These are phyloP conservation scores for Sphaeridia pumilis DNA, from an alignment of 2,888 invertebrate genomes.

Conservation along the genomic window DNA sequence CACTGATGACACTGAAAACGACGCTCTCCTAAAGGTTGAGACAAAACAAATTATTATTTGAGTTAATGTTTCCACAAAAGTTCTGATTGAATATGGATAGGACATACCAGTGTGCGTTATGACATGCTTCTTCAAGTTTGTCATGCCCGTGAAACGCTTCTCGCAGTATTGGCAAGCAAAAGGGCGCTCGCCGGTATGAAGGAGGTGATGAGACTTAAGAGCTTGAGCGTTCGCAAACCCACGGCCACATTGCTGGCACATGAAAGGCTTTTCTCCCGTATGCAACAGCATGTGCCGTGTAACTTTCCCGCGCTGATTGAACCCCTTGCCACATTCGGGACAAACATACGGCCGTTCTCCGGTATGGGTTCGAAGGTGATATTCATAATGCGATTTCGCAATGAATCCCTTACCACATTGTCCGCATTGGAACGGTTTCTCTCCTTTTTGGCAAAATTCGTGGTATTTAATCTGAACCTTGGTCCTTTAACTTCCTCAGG, in stretches of 20 bases:
- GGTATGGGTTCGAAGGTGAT: constrained; percentile 57
- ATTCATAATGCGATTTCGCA: constrained; percentile 57
- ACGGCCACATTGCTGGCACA: constrained; percentile 51
- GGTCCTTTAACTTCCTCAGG: constrained; percentile 54
- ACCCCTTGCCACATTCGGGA: constrained; percentile 53
- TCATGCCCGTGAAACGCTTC: constrained; percentile 51
- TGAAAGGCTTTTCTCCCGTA: constrained; percentile 46
- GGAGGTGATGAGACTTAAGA: constrained; percentile 27
- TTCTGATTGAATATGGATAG: too few relatives aligned
- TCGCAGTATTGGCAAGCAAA: constrained; percentile 46
- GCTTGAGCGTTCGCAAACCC: constrained; percentile 46
- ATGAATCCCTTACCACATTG: constrained; percentile 52
- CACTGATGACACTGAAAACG: constrained; percentile 50
- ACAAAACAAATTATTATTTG: too few relatives aligned
- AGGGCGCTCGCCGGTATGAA: constrained; percentile 29
- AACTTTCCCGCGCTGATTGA: constrained; percentile 57
- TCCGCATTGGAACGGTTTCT: constrained; percentile 45
- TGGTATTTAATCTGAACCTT: constrained; percentile 40
- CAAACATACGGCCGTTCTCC: constrained; percentile 49
- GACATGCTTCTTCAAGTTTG: constrained; percentile 57
- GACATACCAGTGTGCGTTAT: constrained; percentile 47
- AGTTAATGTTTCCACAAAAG: too few relatives aligned
- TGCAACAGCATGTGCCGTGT: constrained; percentile 58
- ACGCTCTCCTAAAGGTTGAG: constrained; percentile 47
- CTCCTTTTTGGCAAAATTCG: constrained; percentile 36